phyloP scores from a whole-genome alignment of 2,113 vertebrate species.

The Otis tarda region DNA sequence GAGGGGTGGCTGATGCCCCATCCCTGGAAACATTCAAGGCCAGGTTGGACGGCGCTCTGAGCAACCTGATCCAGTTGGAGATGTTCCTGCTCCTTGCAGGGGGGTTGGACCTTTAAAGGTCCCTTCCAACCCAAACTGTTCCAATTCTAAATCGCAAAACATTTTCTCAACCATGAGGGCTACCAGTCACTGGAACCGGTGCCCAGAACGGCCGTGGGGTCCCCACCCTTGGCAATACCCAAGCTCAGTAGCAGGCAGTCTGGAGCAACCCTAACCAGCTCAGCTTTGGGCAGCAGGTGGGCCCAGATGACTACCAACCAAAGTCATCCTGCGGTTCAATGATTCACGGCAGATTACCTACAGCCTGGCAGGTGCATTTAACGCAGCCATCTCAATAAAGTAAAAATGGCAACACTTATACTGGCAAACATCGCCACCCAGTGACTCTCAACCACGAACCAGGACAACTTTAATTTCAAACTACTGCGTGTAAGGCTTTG shows the following conservation, averaged over 20 bases:
- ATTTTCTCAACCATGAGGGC: neutral
- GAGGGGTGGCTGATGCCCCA: no score
- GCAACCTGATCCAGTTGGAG: no score
- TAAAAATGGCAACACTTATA: fast-evolving
- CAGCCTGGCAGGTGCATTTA: neutral
- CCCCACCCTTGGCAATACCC: neutral
- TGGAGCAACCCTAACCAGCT: neutral
- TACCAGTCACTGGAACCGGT: fast-evolving
- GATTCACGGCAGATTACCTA: neutral
- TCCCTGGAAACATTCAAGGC: no score
- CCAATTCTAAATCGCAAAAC: no score
- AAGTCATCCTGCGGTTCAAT: neutral
- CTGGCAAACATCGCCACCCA: neutral
- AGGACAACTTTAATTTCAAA: neutral
- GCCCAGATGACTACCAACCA: fast-evolving
- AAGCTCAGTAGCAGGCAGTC: fast-evolving
- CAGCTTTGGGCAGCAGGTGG: fast-evolving
- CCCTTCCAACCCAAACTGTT: no score
- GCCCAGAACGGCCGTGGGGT: neutral
- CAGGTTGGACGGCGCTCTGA: no score
- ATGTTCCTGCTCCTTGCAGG: no score
- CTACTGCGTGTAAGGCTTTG: neutral
- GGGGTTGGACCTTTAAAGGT: no score
- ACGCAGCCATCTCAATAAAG: neutral
- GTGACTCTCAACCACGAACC: fast-evolving